Base-by-base conservation (phyloP, 2,888 invertebrate genomes). In the Phaonia tiefii region DNA sequence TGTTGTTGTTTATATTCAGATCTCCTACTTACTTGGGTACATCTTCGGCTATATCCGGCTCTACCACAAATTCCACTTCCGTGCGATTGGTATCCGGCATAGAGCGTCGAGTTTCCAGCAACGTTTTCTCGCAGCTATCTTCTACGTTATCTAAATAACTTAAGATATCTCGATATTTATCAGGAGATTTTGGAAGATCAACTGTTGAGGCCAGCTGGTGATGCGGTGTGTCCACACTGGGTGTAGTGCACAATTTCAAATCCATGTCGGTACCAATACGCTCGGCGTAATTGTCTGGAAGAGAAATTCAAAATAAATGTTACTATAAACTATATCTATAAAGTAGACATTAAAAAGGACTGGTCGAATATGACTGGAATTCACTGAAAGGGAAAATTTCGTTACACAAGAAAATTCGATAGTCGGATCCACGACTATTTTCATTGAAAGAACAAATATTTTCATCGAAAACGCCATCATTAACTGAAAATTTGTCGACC, bases 111-210 rank as follows among this genome's bases (percentile, higher is more conserved):
- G 90, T 89, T 49, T 91, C 90, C 72, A 90, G 85, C 25, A 91
- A 79, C 0, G 91, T 90, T 75, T 89, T 89, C 69, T 91, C 90
- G 56, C 91, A 91, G 69, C 89, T 91, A 75, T 88, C 89, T 67
- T 91, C 91, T 13, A 91, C 90, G 79, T 91, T 89, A 76, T 91
- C 91, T 65, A 91, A 83, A 82, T 91, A 91, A 31, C 85, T 88
- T 31, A 91, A 84, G 39, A 91, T 91, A 77, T 91, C 91, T 78
- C 91, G 91, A 75, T 88, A 89, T 44, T 89, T 89, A 69, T 89
- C 89, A 71, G 84, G 86, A 80, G 82, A 86, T 83, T 20, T 75
- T 44, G 54, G 22, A 0, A 84, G 70, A 46, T 78, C 81, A 8
- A 20, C 49, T 8, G 74, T 26, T 13, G 26, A n/a, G 17, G 58